A percentile compares a stretch with the other conserved stretches of the same genome.
These are phyloP conservation scores for Drosophila heteroneura DNA, from an alignment of 2,888 invertebrate species.

Conservation along the genomic window DNA sequence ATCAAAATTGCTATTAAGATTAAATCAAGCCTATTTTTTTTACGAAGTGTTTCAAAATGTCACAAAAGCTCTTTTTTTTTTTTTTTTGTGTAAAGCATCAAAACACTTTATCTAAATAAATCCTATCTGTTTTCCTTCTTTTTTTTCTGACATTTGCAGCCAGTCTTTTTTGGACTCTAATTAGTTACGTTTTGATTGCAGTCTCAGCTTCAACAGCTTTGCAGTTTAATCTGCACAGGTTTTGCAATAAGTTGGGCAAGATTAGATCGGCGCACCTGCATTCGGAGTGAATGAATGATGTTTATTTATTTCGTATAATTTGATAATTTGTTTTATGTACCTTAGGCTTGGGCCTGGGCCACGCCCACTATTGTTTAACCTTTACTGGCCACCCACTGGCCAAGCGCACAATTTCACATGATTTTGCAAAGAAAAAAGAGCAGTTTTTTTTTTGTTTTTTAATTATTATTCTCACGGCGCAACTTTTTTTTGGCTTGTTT, in stretches of 20 bases:
- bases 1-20: not conserved
- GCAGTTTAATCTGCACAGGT: conserved; percentile 39
- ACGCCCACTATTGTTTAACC: conserved; percentile 51
- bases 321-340: conserved; percentile 32
- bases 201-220: conserved; percentile 9
- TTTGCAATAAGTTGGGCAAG: conserved; percentile 46
- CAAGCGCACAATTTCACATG: conserved; percentile 57
- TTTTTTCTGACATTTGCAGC: conserved; percentile 45
- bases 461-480: conserved; percentile 79
- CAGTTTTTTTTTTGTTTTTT: conserved; percentile 40
- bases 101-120: conserved; percentile 16
- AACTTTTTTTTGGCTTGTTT: conserved; percentile 16
- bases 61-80: not conserved
- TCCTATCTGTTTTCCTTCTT: conserved; percentile 1
- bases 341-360: conserved; percentile 19
- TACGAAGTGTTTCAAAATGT: conserved; percentile 5
- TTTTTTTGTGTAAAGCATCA: not conserved
- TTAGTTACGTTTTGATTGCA: conserved; percentile 48
- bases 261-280: conserved; percentile 61
- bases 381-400: conserved; percentile 60
- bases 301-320: conserved; percentile 27
- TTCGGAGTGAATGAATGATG: conserved; percentile 38
- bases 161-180: conserved; percentile 37
- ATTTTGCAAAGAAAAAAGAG: conserved; percentile 20
- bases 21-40: not conserved